Evolutionary conservation across 2,888 invertebrate genomes (phyloP), one percentile per base, ranked within the genome.

Genomic region (Yponomeuta plumbellus): DNA sequence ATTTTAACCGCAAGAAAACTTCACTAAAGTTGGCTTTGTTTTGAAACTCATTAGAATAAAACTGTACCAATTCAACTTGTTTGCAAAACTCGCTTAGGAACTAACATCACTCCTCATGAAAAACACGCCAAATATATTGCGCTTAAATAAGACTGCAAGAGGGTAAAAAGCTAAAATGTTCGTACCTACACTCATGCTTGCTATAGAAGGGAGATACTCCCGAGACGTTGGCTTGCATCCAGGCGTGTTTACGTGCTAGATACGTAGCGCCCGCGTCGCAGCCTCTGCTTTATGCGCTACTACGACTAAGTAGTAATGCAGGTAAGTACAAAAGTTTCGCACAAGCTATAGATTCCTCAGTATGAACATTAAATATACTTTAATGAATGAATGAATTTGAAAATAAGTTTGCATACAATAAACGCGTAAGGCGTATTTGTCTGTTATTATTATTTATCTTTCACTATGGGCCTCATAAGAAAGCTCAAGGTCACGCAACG

Each of bases 231-330:
- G 62, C 62, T 39, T 34, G 34, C 26, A 23, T 62, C 62, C 62
- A 62, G 62, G 26, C 62, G 10, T 62, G 62, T 62, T 62, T 62
- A 62, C 62, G 62, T 62, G 62, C 62, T 39, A 62, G 62, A 62
- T 62, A 62, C 34, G 62, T 20, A 34, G 17, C 62, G 23, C 13
- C 59, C 59, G 23, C 17, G 59, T 22, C 59, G 22, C 21, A 59
- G 59, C 22, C 59, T 23, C 22, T 59, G 13, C 59, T 59, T 23
- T 59, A 59, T 59, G 59, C 23, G 59, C 59, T 22, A 52, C 44
- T 52, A 17, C 10, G 17, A 17, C 44, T 52, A 17, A 52, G 44
- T 52, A 13, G 44, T 11, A 52, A 52, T 52, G 44, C 17, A 17
- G 17, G 17, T 52, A 52, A 4, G 4, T 52, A 52, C 44, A 52